Percentiles rank a stretch among this genome's conserved stretches.
Conservation (phyloP, 1,140 invertebrate species). For the Conopomorpha cramerella region DNA sequence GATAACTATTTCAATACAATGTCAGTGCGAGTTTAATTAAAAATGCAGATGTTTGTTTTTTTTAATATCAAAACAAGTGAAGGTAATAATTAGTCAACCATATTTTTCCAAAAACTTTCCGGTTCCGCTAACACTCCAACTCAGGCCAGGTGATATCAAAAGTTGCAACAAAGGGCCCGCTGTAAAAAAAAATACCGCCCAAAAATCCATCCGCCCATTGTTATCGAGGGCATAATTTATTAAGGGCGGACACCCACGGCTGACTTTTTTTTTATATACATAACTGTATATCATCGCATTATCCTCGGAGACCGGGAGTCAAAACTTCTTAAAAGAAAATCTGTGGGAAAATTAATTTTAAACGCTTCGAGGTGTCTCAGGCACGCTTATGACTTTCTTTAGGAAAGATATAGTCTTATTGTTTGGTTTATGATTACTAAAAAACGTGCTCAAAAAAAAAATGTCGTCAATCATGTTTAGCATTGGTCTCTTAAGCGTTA, state of each 20-base stretch:
- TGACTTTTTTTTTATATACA: slow-evolving; percentile 61
- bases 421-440: slow-evolving; percentile 8
- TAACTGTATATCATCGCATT: slow-evolving; percentile 62
- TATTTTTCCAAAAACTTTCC: no score
- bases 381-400: slow-evolving; percentile 34
- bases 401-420: slow-evolving; percentile 33
- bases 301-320: slow-evolving; percentile 54
- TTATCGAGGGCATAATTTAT: slow-evolving; percentile 61
- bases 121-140: slow-evolving; percentile 23
- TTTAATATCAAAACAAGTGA: no score
- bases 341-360: slow-evolving; percentile 56
- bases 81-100: no score
- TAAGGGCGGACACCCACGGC: slow-evolving; percentile 43
- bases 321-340: slow-evolving; percentile 60
- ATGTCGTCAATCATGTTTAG: background rate
- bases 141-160: slow-evolving; percentile 58
- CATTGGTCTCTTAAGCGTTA: background rate
- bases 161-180: slow-evolving; percentile 49
- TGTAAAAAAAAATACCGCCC: slow-evolving; percentile 12
- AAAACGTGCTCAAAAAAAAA: background rate
- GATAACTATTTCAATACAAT: no score
- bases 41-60: no score
- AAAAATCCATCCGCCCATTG: slow-evolving; percentile 60
- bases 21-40: no score
- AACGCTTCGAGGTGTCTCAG: slow-evolving; percentile 48